phyloP scores from a whole-genome alignment of 2,797 vertebrate genomes.

The Pipistrellus pipistrellus region DNA sequence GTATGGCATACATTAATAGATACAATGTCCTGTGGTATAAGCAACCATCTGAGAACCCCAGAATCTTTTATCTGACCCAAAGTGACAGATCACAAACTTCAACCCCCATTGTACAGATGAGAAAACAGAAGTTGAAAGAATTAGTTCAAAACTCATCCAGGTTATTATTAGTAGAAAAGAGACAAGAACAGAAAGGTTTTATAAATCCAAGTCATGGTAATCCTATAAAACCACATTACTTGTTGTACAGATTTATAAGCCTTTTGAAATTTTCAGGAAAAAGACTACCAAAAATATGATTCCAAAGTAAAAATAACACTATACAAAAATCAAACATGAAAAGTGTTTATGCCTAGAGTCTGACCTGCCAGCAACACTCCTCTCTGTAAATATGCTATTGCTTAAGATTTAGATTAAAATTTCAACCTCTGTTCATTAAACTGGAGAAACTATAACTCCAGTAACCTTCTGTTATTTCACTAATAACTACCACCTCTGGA shows the following conservation, averaged over 20 bases:
- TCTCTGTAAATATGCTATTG: neutral
- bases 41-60: constrained; percentile 19
- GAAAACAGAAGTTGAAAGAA: constrained; percentile 32
- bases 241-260: constrained; percentile 51
- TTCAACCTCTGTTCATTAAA: constrained; percentile 23
- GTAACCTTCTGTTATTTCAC: neutral
- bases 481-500: neutral
- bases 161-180: constrained; percentile 38
- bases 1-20: neutral
- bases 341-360: constrained; percentile 25
- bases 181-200: constrained; percentile 40
- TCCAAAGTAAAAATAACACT: constrained; percentile 57
- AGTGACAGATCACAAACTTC: neutral
- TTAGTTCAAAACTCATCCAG: constrained; percentile 23
- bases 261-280: constrained; percentile 58
- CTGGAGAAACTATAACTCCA: neutral
- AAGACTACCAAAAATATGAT: constrained; percentile 15
- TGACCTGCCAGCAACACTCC: neutral
- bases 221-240: constrained; percentile 29
- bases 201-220: neutral
- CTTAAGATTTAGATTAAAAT: constrained; percentile 50
- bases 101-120: neutral
- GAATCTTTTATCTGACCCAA: constrained; percentile 13
- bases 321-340: constrained; percentile 54
- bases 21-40: neutral